Evolutionary conservation across 2,113 vertebrate genomes (phyloP).

Genomic region (Octodon degus): DNA sequence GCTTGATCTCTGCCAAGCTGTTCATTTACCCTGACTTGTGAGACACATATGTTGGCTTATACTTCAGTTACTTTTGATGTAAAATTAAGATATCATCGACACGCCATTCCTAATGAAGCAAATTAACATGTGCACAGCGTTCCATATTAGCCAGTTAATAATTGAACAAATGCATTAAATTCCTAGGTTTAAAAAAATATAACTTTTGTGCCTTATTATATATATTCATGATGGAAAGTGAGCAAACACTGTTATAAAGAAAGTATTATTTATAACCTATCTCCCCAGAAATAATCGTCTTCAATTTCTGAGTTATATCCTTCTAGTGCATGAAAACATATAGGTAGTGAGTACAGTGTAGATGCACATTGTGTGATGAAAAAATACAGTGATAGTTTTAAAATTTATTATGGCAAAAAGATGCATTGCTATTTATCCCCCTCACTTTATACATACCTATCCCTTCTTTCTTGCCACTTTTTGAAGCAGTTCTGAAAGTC

Average conservation of each 20-base stretch:
- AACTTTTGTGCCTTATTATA: not conserved
- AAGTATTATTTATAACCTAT: not conserved
- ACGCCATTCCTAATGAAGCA: slow-evolving; percentile 56
- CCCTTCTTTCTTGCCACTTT: not conserved
- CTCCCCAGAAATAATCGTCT: slow-evolving; percentile 32
- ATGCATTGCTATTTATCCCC: not conserved
- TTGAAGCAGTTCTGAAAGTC: not conserved
- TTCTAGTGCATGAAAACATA: not conserved
- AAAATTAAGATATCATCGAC: slow-evolving; percentile 51
- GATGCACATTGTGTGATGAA: not conserved
- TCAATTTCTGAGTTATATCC: slow-evolving; percentile 26
- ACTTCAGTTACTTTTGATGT: slow-evolving; percentile 37
- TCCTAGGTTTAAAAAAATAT: not conserved
- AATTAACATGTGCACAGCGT: slow-evolving; percentile 3
- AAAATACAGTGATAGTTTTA: not conserved
- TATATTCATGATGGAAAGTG: slow-evolving; percentile 32
- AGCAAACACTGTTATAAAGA: not conserved
- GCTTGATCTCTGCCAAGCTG: slow-evolving; percentile 42
- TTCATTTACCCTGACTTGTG: slow-evolving; percentile 35
- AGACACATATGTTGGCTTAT: slow-evolving; percentile 23
- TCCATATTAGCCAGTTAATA: slow-evolving; percentile 20
- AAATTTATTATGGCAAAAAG: not conserved
- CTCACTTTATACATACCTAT: not conserved
- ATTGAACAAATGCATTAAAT: slow-evolving; percentile 29
- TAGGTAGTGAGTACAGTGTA: not conserved